Conservation (phyloP, 2,888 invertebrate species). For the Seira ritae region DNA sequence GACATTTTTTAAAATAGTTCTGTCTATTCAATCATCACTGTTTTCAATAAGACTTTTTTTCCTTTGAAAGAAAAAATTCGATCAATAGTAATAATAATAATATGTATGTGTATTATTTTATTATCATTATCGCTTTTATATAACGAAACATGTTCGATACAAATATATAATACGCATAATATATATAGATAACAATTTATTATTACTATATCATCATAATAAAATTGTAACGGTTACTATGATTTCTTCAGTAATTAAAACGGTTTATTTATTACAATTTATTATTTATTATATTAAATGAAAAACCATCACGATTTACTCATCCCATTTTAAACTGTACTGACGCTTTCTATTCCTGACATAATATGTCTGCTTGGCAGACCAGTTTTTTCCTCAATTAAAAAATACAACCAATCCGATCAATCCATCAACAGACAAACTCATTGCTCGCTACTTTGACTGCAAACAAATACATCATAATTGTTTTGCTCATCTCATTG, state of each 20-base stretch:
- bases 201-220: no score
- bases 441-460: neutral
- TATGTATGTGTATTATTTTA: neutral
- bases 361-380: neutral
- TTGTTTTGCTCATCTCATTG: neutral
- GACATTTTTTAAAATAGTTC: slow-evolving; percentile 7
- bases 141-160: neutral
- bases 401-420: neutral
- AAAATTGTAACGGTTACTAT: no score
- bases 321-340: slow-evolving; percentile 42
- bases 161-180: slow-evolving; percentile 8
- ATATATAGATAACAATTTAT: no score
- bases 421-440: neutral
- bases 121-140: slow-evolving; percentile 4
- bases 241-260: no score
- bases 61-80: neutral
- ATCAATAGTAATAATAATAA: neutral
- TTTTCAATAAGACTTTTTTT: neutral
- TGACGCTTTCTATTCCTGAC: neutral
- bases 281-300: slow-evolving; percentile 25
- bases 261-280: no score
- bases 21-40: neutral
- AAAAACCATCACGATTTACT: slow-evolving; percentile 64
- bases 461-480: neutral
- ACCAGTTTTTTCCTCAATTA: no score